These are phyloP conservation scores for Hemithea aestivaria DNA, from an alignment of 2,888 invertebrate genomes.

Conservation along the genomic window DNA sequence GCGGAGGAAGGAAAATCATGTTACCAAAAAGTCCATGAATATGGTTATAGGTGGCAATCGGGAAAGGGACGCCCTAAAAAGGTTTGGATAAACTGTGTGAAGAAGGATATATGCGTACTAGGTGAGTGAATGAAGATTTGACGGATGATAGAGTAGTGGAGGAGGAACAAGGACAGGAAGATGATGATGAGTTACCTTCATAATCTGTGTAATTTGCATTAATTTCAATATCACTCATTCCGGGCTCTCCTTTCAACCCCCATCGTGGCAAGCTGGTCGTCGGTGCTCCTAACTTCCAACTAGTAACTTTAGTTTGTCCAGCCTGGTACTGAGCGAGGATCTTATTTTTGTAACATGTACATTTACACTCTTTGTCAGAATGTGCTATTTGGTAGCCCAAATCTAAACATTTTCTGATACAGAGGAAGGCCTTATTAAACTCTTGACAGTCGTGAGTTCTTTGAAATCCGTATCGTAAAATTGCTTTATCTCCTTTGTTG, in stretches of 20 bases:
- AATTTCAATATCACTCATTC: constrained; percentile 4
- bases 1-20: too few relatives aligned
- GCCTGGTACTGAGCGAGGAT: constrained; percentile 35
- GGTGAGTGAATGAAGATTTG: too few relatives aligned
- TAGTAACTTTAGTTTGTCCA: constrained; percentile 17
- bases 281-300: constrained; percentile 44
- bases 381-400: constrained; percentile 47
- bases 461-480: constrained; percentile 59
- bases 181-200: too few relatives aligned
- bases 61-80: too few relatives aligned
- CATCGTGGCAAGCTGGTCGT: constrained; percentile 48
- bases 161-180: too few relatives aligned
- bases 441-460: constrained; percentile 42
- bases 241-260: constrained; percentile 27
- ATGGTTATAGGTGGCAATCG: too few relatives aligned
- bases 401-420: constrained; percentile 53
- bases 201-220: constrained; percentile 9
- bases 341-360: constrained; percentile 47
- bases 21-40: too few relatives aligned
- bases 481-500: constrained; percentile 25
- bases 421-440: constrained; percentile 48
- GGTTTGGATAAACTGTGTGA: too few relatives aligned
- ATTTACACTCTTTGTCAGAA: constrained; percentile 49
- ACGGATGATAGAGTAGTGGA: too few relatives aligned
- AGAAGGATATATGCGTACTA: too few relatives aligned